Percentiles rank a stretch among this genome's conserved stretches.
Evolutionary conservation across 2,888 invertebrate genomes (phyloP).

Genomic region (Acanthosepion esculentum): DNA sequence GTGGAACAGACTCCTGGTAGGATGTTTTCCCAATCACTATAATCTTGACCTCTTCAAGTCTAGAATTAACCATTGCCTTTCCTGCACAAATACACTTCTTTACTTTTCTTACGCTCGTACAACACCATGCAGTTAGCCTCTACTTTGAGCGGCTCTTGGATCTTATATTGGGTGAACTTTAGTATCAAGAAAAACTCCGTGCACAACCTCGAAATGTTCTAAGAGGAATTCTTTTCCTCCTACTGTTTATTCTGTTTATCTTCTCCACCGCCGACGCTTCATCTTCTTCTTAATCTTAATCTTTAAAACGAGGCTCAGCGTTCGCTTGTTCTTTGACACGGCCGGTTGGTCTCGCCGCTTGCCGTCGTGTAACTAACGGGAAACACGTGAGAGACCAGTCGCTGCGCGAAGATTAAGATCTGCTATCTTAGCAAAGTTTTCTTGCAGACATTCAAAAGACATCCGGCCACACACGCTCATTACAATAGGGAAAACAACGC

Average conservation of each 20-base stretch:
- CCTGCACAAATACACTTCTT: too few relatives aligned
- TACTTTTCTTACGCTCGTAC: too few relatives aligned
- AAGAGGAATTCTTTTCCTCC: neutral
- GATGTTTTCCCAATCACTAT: too few relatives aligned
- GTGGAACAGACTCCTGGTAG: too few relatives aligned
- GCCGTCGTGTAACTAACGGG: neutral
- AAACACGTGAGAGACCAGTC: conserved; percentile 18
- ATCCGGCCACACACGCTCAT: conserved; percentile 9
- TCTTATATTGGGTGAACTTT: too few relatives aligned
- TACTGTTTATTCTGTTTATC: neutral
- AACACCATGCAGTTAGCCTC: too few relatives aligned
- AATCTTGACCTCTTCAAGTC: too few relatives aligned
- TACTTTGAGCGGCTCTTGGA: too few relatives aligned
- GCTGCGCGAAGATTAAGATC: conserved; percentile 6
- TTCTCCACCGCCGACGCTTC: neutral
- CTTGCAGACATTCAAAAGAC: conserved; percentile 33
- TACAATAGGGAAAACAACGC: neutral
- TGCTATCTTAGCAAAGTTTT: neutral
- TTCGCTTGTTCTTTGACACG: neutral
- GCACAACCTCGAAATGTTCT: too few relatives aligned
- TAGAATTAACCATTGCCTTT: too few relatives aligned
- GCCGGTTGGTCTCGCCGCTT: neutral
- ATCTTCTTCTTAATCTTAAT: neutral
- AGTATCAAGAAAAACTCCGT: too few relatives aligned
- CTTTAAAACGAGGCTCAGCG: neutral